Evolutionary conservation across 2,888 invertebrate genomes (phyloP).

Genomic region (Parascotia fuliginaria): DNA sequence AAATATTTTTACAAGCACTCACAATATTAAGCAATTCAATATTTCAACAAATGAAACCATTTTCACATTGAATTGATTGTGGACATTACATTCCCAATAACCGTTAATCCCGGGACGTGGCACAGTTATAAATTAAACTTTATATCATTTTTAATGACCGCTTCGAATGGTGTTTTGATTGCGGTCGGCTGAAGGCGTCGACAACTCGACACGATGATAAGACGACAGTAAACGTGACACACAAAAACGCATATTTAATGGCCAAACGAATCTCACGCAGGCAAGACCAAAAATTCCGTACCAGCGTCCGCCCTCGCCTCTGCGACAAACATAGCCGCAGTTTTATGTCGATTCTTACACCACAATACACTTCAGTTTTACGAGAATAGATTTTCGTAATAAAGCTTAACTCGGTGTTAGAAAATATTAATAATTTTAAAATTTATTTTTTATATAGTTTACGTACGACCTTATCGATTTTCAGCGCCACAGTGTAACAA

Average conservation of each 20-base stretch:
- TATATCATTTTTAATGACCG: slow-evolving; percentile 84
- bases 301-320: slow-evolving; percentile 28
- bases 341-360: slow-evolving; percentile 78
- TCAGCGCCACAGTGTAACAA: slow-evolving; percentile 25
- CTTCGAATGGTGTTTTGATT: slow-evolving; percentile 84
- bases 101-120: slow-evolving; percentile 77
- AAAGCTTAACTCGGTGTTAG: slow-evolving; percentile 66
- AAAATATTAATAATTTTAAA: slow-evolving; percentile 72
- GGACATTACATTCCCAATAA: slow-evolving; percentile 77
- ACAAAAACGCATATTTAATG: slow-evolving; percentile 80
- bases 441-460: slow-evolving; percentile 62
- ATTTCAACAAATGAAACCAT: slow-evolving; percentile 73
- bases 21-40: slow-evolving; percentile 49
- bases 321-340: slow-evolving; percentile 48
- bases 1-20: not conserved
- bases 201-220: slow-evolving; percentile 85
- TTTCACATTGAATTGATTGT: slow-evolving; percentile 66
- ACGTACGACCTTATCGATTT: slow-evolving; percentile 46
- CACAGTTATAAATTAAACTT: slow-evolving; percentile 82
- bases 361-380: slow-evolving; percentile 76
- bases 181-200: slow-evolving; percentile 84
- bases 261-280: slow-evolving; percentile 60
- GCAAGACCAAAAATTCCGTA: slow-evolving; percentile 13
- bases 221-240: slow-evolving; percentile 74
- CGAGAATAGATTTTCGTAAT: slow-evolving; percentile 63